Percentiles rank a stretch among this genome's conserved stretches.
Conservation (phyloP, 1,140 invertebrate species). For the Phymorhynchus buccinoides region DNA sequence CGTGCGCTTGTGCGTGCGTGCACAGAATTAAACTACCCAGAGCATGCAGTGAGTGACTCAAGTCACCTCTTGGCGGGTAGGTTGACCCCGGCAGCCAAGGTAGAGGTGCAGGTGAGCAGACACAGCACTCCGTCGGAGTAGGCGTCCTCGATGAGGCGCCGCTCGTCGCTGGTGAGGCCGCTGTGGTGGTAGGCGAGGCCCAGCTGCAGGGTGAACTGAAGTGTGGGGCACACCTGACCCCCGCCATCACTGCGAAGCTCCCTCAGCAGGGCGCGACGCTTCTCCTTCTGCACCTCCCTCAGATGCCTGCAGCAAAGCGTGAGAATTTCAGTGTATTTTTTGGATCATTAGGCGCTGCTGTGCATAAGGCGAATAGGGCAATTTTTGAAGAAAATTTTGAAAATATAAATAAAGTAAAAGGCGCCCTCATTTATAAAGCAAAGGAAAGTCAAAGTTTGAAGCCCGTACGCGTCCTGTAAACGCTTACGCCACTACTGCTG, state of each 20-base stretch:
- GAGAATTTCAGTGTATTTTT: too few species aligned
- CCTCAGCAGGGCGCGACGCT: constrained; percentile 77
- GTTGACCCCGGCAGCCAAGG: constrained; percentile 96
- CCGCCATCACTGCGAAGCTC: constrained; percentile 81
- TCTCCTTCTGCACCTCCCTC: constrained; percentile 76
- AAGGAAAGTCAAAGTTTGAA: too few species aligned
- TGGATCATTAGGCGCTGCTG: too few species aligned
- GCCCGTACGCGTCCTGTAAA: too few species aligned
- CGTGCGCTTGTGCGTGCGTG: too few species aligned
- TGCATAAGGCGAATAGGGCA: too few species aligned
- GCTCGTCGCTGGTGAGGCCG: constrained; percentile 81
- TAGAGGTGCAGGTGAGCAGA: constrained; percentile 95
- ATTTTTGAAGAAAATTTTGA: too few species aligned
- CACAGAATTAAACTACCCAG: too few species aligned
- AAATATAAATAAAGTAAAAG: too few species aligned
- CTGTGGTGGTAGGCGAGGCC: constrained; percentile 93
- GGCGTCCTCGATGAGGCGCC: constrained; percentile 89
- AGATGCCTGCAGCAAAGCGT: constrained; percentile 58
- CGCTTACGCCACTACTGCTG: too few species aligned
- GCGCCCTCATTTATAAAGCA: too few species aligned
- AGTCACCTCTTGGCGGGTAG: constrained; percentile 87
- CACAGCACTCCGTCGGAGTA: constrained; percentile 86
- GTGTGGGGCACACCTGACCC: constrained; percentile 82
- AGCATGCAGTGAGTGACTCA: too few species aligned
- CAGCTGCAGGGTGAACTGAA: constrained; percentile 82